Evolutionary conservation across 2,113 vertebrate species (phyloP).

Genomic region (Melierax canorus): DNA sequence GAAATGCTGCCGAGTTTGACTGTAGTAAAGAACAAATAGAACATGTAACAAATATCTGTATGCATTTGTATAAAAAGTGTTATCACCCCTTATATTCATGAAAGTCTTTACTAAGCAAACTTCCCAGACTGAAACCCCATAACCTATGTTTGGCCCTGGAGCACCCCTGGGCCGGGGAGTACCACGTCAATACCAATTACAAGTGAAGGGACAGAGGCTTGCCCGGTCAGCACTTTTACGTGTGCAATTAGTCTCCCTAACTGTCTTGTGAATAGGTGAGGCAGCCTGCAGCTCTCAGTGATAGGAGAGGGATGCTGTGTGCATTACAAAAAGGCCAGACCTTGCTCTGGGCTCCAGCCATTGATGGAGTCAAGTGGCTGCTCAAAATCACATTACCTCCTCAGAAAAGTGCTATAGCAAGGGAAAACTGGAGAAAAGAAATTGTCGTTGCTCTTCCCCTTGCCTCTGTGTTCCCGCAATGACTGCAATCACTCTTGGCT

Average conservation of each 20-base stretch:
- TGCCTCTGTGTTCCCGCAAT: neutral
- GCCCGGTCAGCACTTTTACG: neutral
- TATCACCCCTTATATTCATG: neutral
- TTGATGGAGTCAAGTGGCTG: neutral
- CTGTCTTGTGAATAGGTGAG: neutral
- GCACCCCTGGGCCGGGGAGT: neutral
- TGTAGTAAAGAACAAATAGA: neutral
- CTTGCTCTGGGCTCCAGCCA: neutral
- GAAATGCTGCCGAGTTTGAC: neutral
- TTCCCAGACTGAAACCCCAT: neutral
- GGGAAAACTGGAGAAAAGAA: neutral
- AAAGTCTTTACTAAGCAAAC: neutral
- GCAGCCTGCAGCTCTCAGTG: neutral
- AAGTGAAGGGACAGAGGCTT: neutral
- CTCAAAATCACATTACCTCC: neutral
- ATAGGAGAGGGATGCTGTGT: neutral
- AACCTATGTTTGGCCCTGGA: neutral
- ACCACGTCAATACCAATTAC: constrained; percentile 1
- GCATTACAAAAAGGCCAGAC: neutral
- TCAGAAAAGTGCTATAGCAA: neutral
- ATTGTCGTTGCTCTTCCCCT: neutral
- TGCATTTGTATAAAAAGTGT: neutral
- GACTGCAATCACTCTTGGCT: neutral
- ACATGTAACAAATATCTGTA: neutral
- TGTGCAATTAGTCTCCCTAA: neutral